A percentile compares a stretch with the other conserved stretches of the same genome.
These are phyloP conservation scores for Arremon brunneinucha DNA, from an alignment of 2,797 vertebrate genomes.

Conservation along the genomic window DNA sequence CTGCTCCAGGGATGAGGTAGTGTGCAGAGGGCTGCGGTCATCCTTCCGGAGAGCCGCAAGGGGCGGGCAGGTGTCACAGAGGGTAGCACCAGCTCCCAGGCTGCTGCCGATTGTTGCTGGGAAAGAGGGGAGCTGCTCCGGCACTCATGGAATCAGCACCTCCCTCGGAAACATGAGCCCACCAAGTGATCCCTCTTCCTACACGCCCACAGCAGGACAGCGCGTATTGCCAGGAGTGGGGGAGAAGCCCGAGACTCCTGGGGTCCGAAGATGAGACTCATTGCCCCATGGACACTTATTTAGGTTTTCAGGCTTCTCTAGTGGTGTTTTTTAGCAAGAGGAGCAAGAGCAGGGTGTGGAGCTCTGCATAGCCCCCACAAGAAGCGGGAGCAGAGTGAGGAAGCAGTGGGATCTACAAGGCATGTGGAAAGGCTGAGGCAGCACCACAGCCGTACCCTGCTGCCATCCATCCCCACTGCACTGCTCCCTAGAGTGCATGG, in stretches of 20 bases:
- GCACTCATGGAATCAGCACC: accelerated
- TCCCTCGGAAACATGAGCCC: background rate
- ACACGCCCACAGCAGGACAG: accelerated
- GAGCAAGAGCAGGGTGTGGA: background rate
- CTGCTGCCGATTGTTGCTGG: background rate
- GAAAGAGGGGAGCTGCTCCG: background rate
- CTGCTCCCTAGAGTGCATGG: background rate
- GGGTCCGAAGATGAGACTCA: background rate
- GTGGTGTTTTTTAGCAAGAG: background rate
- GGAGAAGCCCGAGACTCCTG: background rate
- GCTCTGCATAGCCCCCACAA: accelerated
- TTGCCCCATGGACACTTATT: background rate
- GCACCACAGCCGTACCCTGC: accelerated
- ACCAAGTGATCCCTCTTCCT: background rate
- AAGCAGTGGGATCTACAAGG: background rate
- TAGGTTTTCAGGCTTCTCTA: background rate
- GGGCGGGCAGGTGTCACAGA: background rate
- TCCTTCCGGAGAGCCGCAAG: background rate
- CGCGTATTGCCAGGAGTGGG: background rate
- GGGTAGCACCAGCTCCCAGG: background rate
- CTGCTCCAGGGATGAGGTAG: conserved; percentile 8
- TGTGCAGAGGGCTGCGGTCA: background rate
- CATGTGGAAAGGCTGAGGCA: accelerated
- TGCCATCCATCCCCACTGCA: background rate
- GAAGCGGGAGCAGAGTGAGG: accelerated